Evolutionary conservation across 2,888 invertebrate genomes (phyloP), one percentile per base, ranked within the genome.

Genomic region (Ectemnius continuus): DNA sequence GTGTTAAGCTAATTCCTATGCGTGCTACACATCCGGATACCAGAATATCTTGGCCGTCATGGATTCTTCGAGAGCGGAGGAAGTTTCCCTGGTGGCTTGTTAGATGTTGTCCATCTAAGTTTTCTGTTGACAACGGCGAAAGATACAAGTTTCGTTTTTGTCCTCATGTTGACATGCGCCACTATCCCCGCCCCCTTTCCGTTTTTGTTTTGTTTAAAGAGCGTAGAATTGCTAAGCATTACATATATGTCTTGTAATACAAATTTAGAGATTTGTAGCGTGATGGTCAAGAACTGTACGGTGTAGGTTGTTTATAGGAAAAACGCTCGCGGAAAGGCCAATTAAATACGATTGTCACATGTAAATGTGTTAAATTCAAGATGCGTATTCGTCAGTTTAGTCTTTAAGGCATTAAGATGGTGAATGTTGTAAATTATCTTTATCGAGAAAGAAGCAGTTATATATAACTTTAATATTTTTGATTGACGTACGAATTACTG

Each of bases 361-460:
- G 80, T 83, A 79, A 84, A 78, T 85, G 84, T 82, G 83, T 83
- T 80, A 77, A 77, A 80, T 67, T 66, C 70, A 36, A 36, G 75
- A 75, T 79, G 79, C 68, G 75, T 83, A 85, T 85, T 86, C 82
- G 85, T 86, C 85, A 79, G 84, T 81, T 85, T 87, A 82, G 69
- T 78, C 80, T 83, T 84, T 45, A 46, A 46, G 13, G 14, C 16
- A 45, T 47, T 16, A 56, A 58, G 57, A 73, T 47, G 79, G 79
- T 86, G 82, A 85, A 86, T 85, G 85, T 86, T 88, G 85, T 88
- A 88, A 87, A 89, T 86, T 86, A 85, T 86, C 84, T 80, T 87
- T 85, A 86, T 79, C 73, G 77, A 73, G 75, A 67, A 66, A 60
- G 47, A 48, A 82, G 73, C 59, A 76, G 72, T 73, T 84, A 83